A percentile compares a stretch with the other conserved stretches of the same genome.
Conservation (phyloP, 2,113 vertebrate species). For the Naja naja region DNA sequence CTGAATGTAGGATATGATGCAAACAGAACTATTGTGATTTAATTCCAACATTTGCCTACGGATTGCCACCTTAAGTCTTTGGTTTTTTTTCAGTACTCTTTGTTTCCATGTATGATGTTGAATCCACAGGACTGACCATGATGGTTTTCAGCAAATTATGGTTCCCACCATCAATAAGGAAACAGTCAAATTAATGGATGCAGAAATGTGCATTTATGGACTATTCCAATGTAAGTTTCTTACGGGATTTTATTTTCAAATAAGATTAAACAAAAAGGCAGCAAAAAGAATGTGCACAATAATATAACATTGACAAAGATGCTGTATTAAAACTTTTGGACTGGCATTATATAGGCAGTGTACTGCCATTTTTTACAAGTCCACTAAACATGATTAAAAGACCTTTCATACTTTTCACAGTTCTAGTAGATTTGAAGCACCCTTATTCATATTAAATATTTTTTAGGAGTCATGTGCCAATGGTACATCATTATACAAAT, state of each 20-base stretch:
- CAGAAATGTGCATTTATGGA: not conserved
- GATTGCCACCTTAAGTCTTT: not conserved
- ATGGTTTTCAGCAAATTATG: not conserved
- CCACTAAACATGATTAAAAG: not conserved
- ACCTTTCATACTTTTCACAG: not conserved
- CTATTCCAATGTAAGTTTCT: not conserved
- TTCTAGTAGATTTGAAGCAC: not conserved
- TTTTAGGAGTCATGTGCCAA: not conserved
- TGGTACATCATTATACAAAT: not conserved
- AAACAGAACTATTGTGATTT: not conserved
- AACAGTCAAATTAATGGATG: not conserved
- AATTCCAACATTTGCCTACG: not conserved
- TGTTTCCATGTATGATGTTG: not conserved
- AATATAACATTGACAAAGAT: not conserved
- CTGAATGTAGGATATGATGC: not conserved
- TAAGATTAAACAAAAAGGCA: not conserved
- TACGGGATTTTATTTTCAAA: not conserved
- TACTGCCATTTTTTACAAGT: not conserved
- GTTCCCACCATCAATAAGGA: not conserved
- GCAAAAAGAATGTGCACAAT: not conserved
- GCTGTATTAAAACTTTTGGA: not conserved
- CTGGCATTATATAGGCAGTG: slow-evolving; percentile 15
- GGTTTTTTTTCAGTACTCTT: not conserved
- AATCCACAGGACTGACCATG: not conserved
- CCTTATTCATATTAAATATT: not conserved